Percentiles rank a stretch among this genome's conserved stretches.
Evolutionary conservation across 2,113 vertebrate species (phyloP).

Genomic region (Nyctereutes procyonoides): DNA sequence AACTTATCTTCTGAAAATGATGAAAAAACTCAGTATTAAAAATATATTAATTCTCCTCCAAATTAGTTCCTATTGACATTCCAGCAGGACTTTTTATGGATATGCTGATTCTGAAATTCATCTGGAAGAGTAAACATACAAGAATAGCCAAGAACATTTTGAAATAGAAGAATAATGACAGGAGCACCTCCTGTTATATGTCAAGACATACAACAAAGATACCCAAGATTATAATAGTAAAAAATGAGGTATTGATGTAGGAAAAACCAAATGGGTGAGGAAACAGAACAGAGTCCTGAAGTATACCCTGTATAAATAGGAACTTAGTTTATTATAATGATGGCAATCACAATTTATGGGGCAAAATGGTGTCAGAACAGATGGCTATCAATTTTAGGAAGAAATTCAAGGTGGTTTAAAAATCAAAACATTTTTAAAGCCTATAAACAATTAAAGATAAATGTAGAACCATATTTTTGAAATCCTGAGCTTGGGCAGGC

Average conservation of each 20-base stretch:
- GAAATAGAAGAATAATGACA: not conserved
- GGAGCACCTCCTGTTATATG: not conserved
- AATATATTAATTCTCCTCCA: not conserved
- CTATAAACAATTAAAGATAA: not conserved
- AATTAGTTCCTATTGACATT: not conserved
- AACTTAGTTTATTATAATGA: not conserved
- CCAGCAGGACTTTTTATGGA: not conserved
- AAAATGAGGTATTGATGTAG: not conserved
- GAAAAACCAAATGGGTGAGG: not conserved
- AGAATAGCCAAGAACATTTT: constrained; percentile 22
- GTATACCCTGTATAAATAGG: not conserved
- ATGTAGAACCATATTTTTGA: not conserved
- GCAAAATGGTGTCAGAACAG: not conserved
- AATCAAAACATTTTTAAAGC: not conserved
- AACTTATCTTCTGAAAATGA: not conserved
- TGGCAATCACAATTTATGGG: not conserved
- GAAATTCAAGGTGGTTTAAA: not conserved
- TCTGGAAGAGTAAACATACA: not conserved
- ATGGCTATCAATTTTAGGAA: not conserved
- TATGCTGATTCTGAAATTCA: not conserved
- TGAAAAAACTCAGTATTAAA: constrained; percentile 30
- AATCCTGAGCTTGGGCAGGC: not conserved
- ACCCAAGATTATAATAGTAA: not conserved
- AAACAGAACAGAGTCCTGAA: constrained; percentile 3
- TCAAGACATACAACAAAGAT: not conserved